Evolutionary conservation across 2,888 invertebrate genomes (phyloP), one percentile per base, ranked within the genome.

Genomic region (Peribatodes rhomboidaria): DNA sequence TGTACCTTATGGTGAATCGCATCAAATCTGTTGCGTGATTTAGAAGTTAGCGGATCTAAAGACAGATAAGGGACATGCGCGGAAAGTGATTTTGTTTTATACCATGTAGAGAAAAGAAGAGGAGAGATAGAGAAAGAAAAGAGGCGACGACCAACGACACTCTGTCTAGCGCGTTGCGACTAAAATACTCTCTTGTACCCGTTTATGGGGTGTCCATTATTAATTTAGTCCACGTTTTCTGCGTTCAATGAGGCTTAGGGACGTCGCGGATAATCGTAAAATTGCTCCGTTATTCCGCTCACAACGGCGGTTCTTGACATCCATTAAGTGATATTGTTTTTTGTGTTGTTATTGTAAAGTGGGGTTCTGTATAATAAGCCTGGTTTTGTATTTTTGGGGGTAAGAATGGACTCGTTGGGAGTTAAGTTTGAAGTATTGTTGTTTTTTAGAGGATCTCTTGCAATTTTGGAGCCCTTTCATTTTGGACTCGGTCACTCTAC

Each of bases 181-280:
- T n/a, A n/a, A n/a, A n/a, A n/a, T n/a, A n/a, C n/a, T n/a, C 1
- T 14, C 14, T 39, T 14, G 44, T 27, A 16, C 9, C 44, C 9
- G 42, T 16, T n/a, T 42, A 16, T 50, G 33, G 37, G 47, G 37
- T 31, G 56, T 57, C 56, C 31, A 55, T 47, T 4, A 27, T 18
- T n/a, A 14, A 9, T 8, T 3, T 2, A 14, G 41, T 50, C 54
- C 8, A 22, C 10, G 54, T 18, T 13, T 2, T 76, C 73, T 70
- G 65, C 70, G 68, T 79, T 83, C 80, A 82, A 84, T 80, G 79
- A 75, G 76, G 64, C 69, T 77, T 71, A 35, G 59, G 31, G 49
- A 53, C 54, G 72, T 67, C 66, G 65, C 65, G 70, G 76, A 82
- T 82, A 80, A 84, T 83, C 82, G 75, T 77, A 73, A 83, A 80